Evolutionary conservation across 2,888 invertebrate species (phyloP).

Genomic region (Pterostichus madidus): DNA sequence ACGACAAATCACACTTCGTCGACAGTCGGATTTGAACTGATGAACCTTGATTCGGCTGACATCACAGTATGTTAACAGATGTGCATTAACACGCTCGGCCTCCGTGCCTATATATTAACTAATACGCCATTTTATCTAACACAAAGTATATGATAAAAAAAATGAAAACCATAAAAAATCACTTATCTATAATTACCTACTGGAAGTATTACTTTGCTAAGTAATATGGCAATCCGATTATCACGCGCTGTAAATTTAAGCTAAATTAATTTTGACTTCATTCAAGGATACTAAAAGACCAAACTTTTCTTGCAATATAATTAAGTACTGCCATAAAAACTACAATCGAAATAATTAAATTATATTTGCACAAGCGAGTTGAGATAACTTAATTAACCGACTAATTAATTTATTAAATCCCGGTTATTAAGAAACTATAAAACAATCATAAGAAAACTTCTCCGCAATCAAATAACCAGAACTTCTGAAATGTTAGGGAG

Average conservation of each 20-base stretch:
- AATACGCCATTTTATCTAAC: too few relatives aligned
- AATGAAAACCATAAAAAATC: too few relatives aligned
- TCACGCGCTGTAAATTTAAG: background rate
- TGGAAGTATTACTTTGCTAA: background rate
- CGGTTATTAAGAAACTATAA: conserved; percentile 39
- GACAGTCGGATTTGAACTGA: too few relatives aligned
- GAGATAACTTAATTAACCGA: conserved; percentile 13
- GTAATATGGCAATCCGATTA: background rate
- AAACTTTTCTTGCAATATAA: conserved; percentile 1
- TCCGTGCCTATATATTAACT: too few relatives aligned
- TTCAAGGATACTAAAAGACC: background rate
- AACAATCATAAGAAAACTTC: conserved; percentile 35
- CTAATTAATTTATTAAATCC: conserved; percentile 20
- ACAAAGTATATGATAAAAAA: too few relatives aligned
- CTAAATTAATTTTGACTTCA: conserved; percentile 4
- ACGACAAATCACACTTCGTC: too few relatives aligned
- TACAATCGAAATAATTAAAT: conserved; percentile 5
- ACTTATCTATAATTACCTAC: too few relatives aligned
- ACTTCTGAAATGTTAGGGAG: background rate
- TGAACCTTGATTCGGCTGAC: too few relatives aligned
- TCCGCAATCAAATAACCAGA: background rate
- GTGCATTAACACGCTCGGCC: too few relatives aligned
- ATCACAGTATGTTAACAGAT: too few relatives aligned
- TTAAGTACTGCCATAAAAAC: conserved; percentile 26
- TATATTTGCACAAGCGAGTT: conserved; percentile 24